Percentiles rank a stretch among this genome's conserved stretches.
These are phyloP conservation scores for Lutraria rhynchaena DNA, from an alignment of 1,140 invertebrate species.

Conservation along the genomic window DNA sequence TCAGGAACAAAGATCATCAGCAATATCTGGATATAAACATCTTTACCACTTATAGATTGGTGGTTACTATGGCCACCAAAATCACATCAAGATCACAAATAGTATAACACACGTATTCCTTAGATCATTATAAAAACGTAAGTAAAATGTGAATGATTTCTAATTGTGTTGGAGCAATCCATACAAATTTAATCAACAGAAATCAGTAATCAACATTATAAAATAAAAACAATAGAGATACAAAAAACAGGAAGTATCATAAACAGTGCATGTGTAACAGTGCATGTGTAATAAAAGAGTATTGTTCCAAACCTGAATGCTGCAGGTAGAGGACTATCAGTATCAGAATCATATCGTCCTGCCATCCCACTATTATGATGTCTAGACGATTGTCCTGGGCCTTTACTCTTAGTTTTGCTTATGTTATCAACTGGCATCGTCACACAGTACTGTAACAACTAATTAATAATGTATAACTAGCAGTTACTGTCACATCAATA, in stretches of 20 bases:
- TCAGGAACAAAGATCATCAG: no score
- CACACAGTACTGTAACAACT: neutral
- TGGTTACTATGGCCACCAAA: no score
- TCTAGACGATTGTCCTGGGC: slow-evolving; percentile 6
- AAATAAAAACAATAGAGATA: neutral
- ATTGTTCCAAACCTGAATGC: slow-evolving; percentile 19
- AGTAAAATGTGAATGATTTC: no score
- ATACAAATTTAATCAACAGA: no score
- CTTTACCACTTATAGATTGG: no score
- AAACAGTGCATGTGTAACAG: neutral
- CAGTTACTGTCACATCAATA: slow-evolving; percentile 13
- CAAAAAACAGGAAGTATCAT: neutral
- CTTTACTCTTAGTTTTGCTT: slow-evolving; percentile 44
- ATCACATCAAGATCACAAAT: no score
- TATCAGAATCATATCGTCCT: slow-evolving; percentile 58
- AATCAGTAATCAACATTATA: neutral
- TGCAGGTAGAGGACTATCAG: slow-evolving; percentile 50
- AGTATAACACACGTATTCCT: no score
- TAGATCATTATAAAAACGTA: no score
- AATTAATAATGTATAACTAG: slow-evolving; percentile 17
- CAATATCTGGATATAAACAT: no score
- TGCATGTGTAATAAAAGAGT: neutral
- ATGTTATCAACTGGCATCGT: slow-evolving; percentile 45
- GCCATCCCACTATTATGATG: slow-evolving; percentile 27
- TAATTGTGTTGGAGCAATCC: no score